These are phyloP conservation scores for Callimico goeldii DNA, from an alignment of 2,797 vertebrate genomes.

Conservation along the genomic window DNA sequence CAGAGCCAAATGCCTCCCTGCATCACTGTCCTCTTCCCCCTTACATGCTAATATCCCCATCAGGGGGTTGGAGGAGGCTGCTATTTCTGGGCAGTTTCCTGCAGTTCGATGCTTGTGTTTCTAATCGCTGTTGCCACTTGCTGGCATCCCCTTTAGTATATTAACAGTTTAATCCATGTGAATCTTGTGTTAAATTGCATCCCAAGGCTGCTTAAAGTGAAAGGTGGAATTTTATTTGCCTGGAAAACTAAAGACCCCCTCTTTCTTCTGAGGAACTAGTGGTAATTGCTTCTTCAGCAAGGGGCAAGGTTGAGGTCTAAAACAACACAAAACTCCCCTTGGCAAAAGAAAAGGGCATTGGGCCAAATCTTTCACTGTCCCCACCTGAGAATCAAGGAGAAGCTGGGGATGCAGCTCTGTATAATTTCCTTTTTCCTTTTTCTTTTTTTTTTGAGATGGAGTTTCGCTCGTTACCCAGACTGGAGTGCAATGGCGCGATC, in stretches of 20 bases:
- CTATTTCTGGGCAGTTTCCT: slow-evolving; percentile 58
- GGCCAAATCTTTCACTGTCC: not conserved
- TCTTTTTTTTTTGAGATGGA: no score
- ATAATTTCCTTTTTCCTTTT: not conserved
- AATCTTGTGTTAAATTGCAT: not conserved
- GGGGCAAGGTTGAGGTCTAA: not conserved
- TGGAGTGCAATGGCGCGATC: no score
- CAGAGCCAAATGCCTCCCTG: not conserved
- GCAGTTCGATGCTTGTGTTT: slow-evolving; percentile 4
- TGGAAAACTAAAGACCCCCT: not conserved
- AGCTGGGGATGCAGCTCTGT: not conserved
- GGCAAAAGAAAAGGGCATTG: not conserved
- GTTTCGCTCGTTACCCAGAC: no score
- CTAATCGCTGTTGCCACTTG: not conserved
- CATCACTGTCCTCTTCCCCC: not conserved
- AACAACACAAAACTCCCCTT: not conserved
- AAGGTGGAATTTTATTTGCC: not conserved
- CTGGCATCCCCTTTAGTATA: not conserved
- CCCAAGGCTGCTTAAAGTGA: not conserved
- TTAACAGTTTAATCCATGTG: not conserved
- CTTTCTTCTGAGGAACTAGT: not conserved
- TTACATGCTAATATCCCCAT: not conserved
- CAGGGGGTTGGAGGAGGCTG: not conserved
- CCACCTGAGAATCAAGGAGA: not conserved
- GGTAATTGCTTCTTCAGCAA: not conserved